Evolutionary conservation across 1,140 invertebrate genomes (phyloP).

Genomic region (Ceratina calcarata): DNA sequence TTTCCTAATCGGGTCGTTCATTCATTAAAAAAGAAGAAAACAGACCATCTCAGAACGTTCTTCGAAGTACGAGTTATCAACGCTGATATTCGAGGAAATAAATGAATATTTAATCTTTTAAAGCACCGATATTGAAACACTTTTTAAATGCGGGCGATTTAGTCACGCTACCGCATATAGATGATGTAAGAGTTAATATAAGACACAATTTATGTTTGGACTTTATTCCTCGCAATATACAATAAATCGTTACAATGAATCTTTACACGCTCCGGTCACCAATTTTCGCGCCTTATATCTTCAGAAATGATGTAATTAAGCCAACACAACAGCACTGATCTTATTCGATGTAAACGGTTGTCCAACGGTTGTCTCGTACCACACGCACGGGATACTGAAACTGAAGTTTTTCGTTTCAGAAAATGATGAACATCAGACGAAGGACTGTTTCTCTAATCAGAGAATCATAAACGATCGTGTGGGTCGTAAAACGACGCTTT

Average conservation of each 20-base stretch:
- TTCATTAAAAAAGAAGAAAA: background rate
- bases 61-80: background rate
- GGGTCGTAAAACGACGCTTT: slow-evolving; percentile 5
- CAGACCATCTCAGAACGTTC: background rate
- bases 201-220: background rate
- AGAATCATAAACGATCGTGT: slow-evolving; percentile 9
- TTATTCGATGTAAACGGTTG: too few relatives aligned
- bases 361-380: too few relatives aligned
- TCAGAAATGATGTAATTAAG: too few relatives aligned
- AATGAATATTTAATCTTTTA: background rate
- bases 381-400: background rate
- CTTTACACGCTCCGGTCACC: background rate
- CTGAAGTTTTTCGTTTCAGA: background rate
- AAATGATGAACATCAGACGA: background rate
- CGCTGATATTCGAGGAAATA: background rate
- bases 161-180: background rate
- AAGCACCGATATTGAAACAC: background rate
- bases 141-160: too few relatives aligned
- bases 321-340: too few relatives aligned
- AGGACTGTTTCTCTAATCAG: background rate
- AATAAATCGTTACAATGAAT: slow-evolving; percentile 12
- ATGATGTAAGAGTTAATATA: slow-evolving; percentile 13
- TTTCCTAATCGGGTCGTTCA: slow-evolving; percentile 9
- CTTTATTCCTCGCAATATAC: slow-evolving; percentile 7
- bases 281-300: slow-evolving; percentile 14